These are phyloP conservation scores for Pseudochromis fuscus DNA, from an alignment of 2,797 vertebrate genomes.

Conservation along the genomic window DNA sequence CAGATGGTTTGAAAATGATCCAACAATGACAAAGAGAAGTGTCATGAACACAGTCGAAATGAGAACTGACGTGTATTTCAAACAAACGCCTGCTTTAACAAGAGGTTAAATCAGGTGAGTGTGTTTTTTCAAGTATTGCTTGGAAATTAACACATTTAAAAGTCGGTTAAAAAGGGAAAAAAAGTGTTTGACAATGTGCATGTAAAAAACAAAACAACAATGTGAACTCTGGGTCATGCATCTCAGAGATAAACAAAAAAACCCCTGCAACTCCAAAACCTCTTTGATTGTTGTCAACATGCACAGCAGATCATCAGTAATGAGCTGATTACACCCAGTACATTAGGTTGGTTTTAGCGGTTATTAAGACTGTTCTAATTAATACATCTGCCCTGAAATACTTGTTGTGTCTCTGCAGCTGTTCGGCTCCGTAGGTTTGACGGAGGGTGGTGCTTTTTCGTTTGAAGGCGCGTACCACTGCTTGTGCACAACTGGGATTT, in stretches of 20 bases:
- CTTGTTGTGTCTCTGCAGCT: slow-evolving; percentile 1
- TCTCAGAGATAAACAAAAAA: slow-evolving; percentile 6
- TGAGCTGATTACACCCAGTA: slow-evolving; percentile 5
- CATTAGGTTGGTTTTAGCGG: slow-evolving; percentile 5
- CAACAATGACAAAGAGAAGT: neutral
- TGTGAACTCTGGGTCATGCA: neutral
- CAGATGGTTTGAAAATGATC: neutral
- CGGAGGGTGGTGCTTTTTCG: slow-evolving; percentile 36
- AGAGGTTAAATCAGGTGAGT: neutral
- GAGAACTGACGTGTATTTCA: neutral
- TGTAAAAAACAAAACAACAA: neutral
- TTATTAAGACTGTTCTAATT: slow-evolving; percentile 42
- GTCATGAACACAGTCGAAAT: neutral
- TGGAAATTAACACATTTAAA: neutral
- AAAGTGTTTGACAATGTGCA: neutral
- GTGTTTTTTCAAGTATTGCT: too few species aligned
- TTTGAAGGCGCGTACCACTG: slow-evolving; percentile 44
- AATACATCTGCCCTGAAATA: slow-evolving; percentile 36
- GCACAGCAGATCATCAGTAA: slow-evolving; percentile 8
- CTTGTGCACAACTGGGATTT: slow-evolving; percentile 61
- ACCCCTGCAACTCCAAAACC: neutral
- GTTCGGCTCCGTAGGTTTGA: slow-evolving; percentile 31
- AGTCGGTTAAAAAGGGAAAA: neutral
- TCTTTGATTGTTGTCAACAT: slow-evolving; percentile 3
- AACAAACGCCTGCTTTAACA: neutral